Evolutionary conservation across 2,797 vertebrate species (phyloP).

Genomic region (Chelon labrosus): DNA sequence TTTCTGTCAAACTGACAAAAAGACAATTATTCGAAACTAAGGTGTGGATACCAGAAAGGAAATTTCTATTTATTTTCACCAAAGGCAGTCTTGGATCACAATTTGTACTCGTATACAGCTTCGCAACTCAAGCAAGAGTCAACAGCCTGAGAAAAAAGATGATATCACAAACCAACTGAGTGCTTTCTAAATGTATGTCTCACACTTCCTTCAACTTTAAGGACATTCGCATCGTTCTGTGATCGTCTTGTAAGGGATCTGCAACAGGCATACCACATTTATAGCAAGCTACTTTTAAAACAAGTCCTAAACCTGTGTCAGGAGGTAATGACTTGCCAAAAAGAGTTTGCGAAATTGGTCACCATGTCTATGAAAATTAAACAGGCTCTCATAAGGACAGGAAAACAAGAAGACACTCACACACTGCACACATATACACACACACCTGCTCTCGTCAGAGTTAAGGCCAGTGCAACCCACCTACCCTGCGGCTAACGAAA

Average conservation of each 20-base stretch:
- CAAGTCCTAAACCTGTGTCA: background rate
- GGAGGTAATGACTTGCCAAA: background rate
- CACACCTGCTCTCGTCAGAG: slow-evolving; percentile 9
- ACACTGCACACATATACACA: slow-evolving; percentile 7
- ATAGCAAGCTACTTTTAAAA: background rate
- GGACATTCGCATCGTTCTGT: background rate
- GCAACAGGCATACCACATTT: background rate
- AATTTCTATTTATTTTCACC: background rate
- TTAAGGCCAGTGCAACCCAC: slow-evolving; percentile 24
- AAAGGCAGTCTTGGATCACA: background rate
- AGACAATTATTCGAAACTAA: background rate
- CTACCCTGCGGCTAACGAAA: slow-evolving; percentile 36
- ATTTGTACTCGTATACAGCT: background rate
- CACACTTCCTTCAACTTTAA: background rate
- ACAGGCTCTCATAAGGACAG: slow-evolving; percentile 19
- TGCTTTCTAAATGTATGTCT: too few relatives aligned
- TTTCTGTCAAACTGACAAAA: background rate
- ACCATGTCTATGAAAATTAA: slow-evolving; percentile 4
- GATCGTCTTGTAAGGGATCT: background rate
- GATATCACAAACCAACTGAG: too few relatives aligned
- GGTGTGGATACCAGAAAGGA: background rate
- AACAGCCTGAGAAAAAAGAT: too few relatives aligned
- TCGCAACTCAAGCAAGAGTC: background rate
- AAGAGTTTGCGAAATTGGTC: slow-evolving; percentile 16
- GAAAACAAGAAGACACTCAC: slow-evolving; percentile 13